phyloP scores from a whole-genome alignment of 2,113 vertebrate genomes.

The Mystacornis crossleyi region DNA sequence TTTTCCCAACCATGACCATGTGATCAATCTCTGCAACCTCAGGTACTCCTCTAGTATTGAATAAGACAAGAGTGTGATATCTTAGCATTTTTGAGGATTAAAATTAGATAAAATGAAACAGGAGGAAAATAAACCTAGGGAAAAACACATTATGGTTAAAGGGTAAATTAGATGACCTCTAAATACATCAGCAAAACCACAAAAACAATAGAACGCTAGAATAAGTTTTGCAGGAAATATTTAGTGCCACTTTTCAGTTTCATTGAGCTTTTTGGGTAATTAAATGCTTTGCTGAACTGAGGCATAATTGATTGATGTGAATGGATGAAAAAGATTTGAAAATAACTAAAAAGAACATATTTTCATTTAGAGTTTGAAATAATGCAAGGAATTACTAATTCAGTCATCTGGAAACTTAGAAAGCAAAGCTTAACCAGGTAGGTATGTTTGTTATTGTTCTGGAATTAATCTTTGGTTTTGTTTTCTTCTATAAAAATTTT shows the following conservation, averaged over 20 bases:
- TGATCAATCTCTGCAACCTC: neutral
- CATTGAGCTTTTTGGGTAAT: neutral
- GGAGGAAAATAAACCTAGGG: neutral
- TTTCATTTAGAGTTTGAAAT: neutral
- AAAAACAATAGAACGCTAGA: neutral
- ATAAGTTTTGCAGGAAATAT: neutral
- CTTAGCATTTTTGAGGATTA: neutral
- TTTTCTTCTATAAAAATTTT: neutral
- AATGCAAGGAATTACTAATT: neutral
- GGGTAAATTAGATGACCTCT: neutral
- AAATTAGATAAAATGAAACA: neutral
- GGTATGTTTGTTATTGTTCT: neutral
- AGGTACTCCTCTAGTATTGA: neutral
- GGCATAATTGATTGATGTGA: neutral
- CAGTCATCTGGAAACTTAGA: neutral
- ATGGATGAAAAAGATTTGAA: neutral
- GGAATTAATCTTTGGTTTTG: neutral
- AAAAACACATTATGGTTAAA: neutral
- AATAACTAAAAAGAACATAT: neutral
- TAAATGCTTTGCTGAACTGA: neutral
- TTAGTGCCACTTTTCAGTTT: neutral
- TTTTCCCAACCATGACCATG: no score
- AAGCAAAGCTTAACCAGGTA: neutral
- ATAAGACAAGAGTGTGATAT: neutral
- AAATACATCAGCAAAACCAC: neutral